Evolutionary conservation across 1,140 invertebrate species (phyloP).

Genomic region (Popillia japonica): DNA sequence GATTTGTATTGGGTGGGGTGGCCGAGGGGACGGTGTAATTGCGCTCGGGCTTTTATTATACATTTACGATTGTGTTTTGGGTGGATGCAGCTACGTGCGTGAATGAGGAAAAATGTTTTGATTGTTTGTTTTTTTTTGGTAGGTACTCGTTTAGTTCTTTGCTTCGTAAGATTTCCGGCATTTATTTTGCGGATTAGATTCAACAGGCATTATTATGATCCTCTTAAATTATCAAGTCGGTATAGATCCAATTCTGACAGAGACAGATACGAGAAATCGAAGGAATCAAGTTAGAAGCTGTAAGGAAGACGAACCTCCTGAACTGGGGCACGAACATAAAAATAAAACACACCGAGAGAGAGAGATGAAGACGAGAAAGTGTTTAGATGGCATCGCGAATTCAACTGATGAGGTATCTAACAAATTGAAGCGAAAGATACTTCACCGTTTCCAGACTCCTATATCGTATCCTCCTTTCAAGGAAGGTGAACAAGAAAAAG

Average conservation of each 20-base stretch:
- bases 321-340: too few relatives aligned
- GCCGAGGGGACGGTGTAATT: neutral
- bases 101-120: neutral
- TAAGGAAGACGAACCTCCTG: too few relatives aligned
- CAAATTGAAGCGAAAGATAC: constrained; percentile 10
- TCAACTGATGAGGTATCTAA: constrained; percentile 14
- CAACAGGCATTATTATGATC: too few relatives aligned
- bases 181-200: neutral
- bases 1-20: neutral
- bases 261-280: neutral
- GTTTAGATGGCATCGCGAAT: constrained; percentile 6
- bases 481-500: neutral
- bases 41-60: constrained; percentile 23
- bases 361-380: neutral
- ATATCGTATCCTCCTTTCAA: neutral
- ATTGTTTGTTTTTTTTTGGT: neutral
- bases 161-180: neutral
- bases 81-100: neutral
- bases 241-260: too few relatives aligned
- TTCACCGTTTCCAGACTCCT: neutral
- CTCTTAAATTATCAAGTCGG: too few relatives aligned
- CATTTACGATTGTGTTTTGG: constrained; percentile 4
- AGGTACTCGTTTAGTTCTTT: neutral
- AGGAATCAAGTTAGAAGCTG: neutral
- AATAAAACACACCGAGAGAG: neutral